Base-by-base conservation (phyloP, 1,140 invertebrate genomes). In the Bombus consobrinus region DNA sequence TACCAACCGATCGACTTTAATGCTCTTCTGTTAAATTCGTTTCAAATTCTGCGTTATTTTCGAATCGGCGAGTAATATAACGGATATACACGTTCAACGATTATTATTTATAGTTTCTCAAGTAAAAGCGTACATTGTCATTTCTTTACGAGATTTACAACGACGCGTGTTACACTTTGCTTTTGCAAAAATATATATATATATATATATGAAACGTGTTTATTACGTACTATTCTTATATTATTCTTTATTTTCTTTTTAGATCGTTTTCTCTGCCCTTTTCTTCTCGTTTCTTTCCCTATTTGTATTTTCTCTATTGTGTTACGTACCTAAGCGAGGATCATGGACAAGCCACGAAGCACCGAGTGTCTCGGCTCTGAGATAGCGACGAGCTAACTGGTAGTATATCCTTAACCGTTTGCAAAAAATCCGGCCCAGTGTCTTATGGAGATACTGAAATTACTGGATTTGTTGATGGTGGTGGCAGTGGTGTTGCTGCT, bases 361-460 rank as follows among this genome's bases (percentile, higher is more conserved):
- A 74, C 81, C 64, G 76, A 57, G 34, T 39, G 53, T 62, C 41
- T 71, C 34, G 47, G 9, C 28, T 13, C 64, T 10, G 53, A 43
- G 28, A 39, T n/a, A 37, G 34, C 53, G 62, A 71, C 18, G 28
- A 47, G 18, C 43, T 34, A 76, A 73, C 13, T 37, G 32, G 15
- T 28, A 47, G 25, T 41, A 2, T 32, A 22, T 82, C n/a, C 71
- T 72, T 87, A 90, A 88, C 83, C 86, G 78, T 90, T 88, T 18
- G 90, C 87, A 79, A 90, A 73, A 74, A 73, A 82, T 83, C 75
- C 76, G 73, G 28, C 59, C 69, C 87, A 69, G 25, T 68, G 59
- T 64, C 57, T 79, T 53, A 79, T 62, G 81, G 59, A 59, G 34
- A 47, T 53, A 39, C 53, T 71, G 74, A 62, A 43, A 28, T 62